phyloP scores from a whole-genome alignment of 2,113 vertebrate genomes.

The Phrynocephalus versicolor region DNA sequence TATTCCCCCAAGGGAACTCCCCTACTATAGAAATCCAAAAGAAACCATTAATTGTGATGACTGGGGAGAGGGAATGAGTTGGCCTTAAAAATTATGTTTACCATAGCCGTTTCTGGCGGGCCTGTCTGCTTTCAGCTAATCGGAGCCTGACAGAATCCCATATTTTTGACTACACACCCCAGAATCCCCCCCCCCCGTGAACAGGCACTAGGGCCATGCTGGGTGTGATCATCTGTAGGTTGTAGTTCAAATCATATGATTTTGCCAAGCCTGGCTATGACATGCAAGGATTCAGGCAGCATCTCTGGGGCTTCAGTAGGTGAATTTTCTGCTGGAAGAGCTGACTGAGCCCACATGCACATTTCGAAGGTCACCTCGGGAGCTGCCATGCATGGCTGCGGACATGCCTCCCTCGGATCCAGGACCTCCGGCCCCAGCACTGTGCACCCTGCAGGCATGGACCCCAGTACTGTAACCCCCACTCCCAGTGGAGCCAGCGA shows the following conservation, averaged over 20 bases:
- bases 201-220: not conserved
- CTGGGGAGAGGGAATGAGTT: not conserved
- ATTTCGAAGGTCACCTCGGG: not conserved
- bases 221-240: not conserved
- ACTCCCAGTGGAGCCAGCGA: not conserved
- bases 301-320: not conserved
- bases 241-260: not conserved
- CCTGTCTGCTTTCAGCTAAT: not conserved
- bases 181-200: not conserved
- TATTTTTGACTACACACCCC: not conserved
- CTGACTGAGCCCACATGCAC: not conserved
- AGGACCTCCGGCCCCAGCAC: not conserved
- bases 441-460: not conserved
- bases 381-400: not conserved
- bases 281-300: not conserved
- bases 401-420: not conserved
- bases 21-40: not conserved
- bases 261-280: not conserved
- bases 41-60: not conserved
- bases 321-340: conserved; percentile 1
- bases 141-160: not conserved
- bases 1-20: not conserved
- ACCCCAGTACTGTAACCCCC: not conserved
- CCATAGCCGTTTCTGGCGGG: not conserved
- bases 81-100: not conserved